Evolutionary conservation across 2,888 invertebrate species (phyloP).

Genomic region (Nebria salina): DNA sequence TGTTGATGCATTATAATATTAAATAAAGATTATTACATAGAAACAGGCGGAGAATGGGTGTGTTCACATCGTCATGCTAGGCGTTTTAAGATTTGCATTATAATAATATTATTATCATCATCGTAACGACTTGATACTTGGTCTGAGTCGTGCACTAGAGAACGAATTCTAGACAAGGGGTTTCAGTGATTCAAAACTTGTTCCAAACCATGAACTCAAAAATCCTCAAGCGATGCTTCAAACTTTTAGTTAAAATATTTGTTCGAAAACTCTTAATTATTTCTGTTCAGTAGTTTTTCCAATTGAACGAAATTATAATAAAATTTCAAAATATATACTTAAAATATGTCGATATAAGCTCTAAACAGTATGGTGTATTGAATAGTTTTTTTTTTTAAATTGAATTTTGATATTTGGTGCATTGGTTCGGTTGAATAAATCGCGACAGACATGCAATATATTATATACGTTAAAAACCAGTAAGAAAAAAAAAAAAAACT

Average conservation of each 20-base stretch:
- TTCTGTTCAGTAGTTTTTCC: too few relatives aligned
- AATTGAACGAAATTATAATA: too few relatives aligned
- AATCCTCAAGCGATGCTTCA: not conserved
- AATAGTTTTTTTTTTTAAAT: too few relatives aligned
- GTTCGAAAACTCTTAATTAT: too few relatives aligned
- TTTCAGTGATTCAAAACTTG: slow-evolving; percentile 10
- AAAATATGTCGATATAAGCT: too few relatives aligned
- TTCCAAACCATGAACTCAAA: not conserved
- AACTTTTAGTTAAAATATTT: too few relatives aligned
- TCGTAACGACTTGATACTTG: slow-evolving; percentile 12
- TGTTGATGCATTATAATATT: slow-evolving; percentile 18
- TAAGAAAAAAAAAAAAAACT: not conserved
- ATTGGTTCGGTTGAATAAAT: not conserved
- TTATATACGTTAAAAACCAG: not conserved
- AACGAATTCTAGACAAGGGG: not conserved
- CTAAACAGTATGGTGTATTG: too few relatives aligned
- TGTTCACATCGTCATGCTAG: slow-evolving; percentile 12
- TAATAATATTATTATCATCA: slow-evolving; percentile 19
- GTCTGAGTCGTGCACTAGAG: not conserved
- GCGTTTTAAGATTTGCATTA: slow-evolving; percentile 18
- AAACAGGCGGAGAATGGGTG: slow-evolving; percentile 19
- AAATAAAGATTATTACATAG: slow-evolving; percentile 15
- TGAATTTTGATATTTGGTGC: too few relatives aligned
- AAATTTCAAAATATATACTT: too few relatives aligned
- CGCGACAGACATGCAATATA: not conserved